A percentile compares a stretch with the other conserved stretches of the same genome.
phyloP scores from a whole-genome alignment of 2,113 vertebrate genomes.

The Caranx melampygus region DNA sequence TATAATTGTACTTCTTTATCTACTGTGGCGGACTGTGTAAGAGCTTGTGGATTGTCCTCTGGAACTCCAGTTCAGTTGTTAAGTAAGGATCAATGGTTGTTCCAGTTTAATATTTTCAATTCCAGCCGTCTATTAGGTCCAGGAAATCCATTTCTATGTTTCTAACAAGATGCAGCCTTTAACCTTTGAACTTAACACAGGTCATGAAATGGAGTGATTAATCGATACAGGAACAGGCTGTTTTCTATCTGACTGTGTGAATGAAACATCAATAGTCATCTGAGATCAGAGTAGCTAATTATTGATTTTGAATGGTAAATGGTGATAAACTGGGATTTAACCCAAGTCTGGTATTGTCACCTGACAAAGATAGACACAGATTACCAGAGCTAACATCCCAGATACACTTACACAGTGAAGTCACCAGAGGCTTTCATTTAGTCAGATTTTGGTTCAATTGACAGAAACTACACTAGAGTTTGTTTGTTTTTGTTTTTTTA shows the following conservation, averaged over 20 bases:
- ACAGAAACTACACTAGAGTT: not conserved
- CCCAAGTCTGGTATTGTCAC: not conserved
- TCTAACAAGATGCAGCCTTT: conserved; percentile 54
- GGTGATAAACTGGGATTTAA: conserved; percentile 28
- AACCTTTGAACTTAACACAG: conserved; percentile 56
- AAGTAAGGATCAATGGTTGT: conserved; percentile 10
- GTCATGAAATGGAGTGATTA: conserved; percentile 28
- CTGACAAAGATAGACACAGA: not conserved
- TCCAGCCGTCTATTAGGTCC: conserved; percentile 7
- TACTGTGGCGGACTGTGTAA: not conserved
- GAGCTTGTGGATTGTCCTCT: not conserved
- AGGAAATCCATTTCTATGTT: conserved; percentile 48
- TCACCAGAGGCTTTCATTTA: not conserved
- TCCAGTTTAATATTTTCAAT: conserved; percentile 32
- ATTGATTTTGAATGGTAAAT: conserved; percentile 55
- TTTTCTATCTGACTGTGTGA: conserved; percentile 15
- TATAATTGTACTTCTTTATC: conserved; percentile 30
- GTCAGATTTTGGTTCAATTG: not conserved
- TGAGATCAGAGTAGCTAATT: conserved; percentile 15
- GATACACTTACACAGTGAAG: not conserved
- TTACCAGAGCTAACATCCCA: too few relatives aligned
- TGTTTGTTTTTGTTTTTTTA: not conserved
- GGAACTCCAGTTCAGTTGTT: conserved; percentile 6
- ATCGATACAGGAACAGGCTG: conserved; percentile 55
- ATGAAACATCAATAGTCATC: conserved; percentile 24